Percentiles rank a stretch among this genome's conserved stretches.
Evolutionary conservation across 53 echinoderm and acorn worm genomes (phyloP).

Genomic region (Patiria pectinifera): DNA sequence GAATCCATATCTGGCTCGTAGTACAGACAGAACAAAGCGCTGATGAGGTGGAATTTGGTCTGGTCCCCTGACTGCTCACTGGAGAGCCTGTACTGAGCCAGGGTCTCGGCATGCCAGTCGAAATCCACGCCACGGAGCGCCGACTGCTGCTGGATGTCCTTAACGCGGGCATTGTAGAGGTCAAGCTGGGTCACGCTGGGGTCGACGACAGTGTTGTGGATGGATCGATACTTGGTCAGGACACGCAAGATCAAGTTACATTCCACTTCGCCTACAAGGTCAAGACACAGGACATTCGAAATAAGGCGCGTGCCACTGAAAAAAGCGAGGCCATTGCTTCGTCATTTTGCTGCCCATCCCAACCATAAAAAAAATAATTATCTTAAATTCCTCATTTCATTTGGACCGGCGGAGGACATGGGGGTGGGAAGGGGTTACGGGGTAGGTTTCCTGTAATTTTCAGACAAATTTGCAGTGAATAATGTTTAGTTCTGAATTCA

Average conservation of each 20-base stretch:
- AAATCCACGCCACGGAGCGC: conserved; percentile 35
- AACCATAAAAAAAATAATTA: too few relatives aligned
- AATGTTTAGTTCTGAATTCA: too few relatives aligned
- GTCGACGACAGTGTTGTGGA: conserved; percentile 56
- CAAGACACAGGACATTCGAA: too few relatives aligned
- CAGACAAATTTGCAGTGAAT: too few relatives aligned
- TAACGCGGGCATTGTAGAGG: conserved; percentile 50
- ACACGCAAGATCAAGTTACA: conserved; percentile 53
- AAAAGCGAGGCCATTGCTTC: too few relatives aligned
- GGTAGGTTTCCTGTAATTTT: too few relatives aligned
- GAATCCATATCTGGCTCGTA: conserved; percentile 68
- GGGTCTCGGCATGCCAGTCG: conserved; percentile 46
- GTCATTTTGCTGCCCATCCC: too few relatives aligned
- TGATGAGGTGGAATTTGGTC: conserved; percentile 75
- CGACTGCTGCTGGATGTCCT: neutral
- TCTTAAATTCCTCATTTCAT: too few relatives aligned
- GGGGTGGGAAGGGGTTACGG: too few relatives aligned
- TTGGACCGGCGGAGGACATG: too few relatives aligned
- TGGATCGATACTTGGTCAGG: conserved; percentile 43
- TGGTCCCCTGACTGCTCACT: conserved; percentile 14
- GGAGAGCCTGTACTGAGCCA: conserved; percentile 2
- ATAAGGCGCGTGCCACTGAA: too few relatives aligned
- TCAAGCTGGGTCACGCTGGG: conserved; percentile 49
- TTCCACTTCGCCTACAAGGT: conserved; percentile 51
- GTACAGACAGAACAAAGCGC: conserved; percentile 77